Base-by-base conservation (phyloP, 2,888 invertebrate genomes). In the Drosophila incognita region DNA sequence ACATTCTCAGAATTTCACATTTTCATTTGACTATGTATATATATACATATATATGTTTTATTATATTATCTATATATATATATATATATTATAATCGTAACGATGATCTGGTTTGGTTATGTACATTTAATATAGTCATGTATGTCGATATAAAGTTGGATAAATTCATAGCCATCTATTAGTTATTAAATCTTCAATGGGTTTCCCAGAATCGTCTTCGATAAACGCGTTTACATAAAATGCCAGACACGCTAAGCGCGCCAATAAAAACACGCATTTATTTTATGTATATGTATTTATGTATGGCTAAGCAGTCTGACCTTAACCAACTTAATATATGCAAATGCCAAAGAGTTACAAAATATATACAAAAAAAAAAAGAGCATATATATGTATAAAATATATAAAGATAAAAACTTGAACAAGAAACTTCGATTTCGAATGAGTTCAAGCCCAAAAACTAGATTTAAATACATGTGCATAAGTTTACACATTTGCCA, bases 271-370 rank as follows among this genome's bases (percentile, higher is more conserved):
- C 13, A 10, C 35, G 2, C 10, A 21, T 29, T 52, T 52, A 29
- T 29, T 21, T 46, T 36, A 7, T 18, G 35, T 24, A 15, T 21
- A 18, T 46, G 18, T 48, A 13, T 33, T 24, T 24, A 13, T 51
- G 13, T 57, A 31, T 40, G 38, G 29, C 8, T 49, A 36, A 51
- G 35, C 15, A 5, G 15, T 21, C 29, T 60, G 60, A 60, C 60
- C 60, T 52, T 60, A 52, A 52, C 29, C 35, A 51, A 52, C 51
- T 27, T 42, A 21, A 54, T 52, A 15, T 48, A 52, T 60, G 52
- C 52, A 60, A 60, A 60, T 60, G 52, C 21, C 60, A 36, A 52
- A 36, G 29, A 40, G 29, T 40, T 21, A 59, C n/a, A 40, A 51
- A 51, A 29, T 51, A 2, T 18, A 21, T 21, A 21, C 21, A 21